Evolutionary conservation across 64 coral and sea anemone genomes (phyloP).

Genomic region (Hydrozoanthus tunicans): DNA sequence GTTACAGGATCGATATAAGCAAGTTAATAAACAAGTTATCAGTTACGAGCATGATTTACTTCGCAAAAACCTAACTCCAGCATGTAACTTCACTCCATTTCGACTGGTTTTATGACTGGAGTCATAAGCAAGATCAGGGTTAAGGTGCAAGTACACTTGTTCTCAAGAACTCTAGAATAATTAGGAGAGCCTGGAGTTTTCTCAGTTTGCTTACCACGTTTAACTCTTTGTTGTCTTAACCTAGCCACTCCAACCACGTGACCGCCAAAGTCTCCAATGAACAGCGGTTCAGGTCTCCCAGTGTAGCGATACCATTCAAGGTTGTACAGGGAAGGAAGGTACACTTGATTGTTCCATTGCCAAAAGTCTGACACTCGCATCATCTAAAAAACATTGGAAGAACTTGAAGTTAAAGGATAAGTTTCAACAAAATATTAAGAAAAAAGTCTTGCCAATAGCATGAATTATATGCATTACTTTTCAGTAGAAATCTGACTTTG

Average conservation of each 20-base stretch:
- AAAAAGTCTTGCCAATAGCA: no score
- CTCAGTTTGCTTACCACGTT: neutral
- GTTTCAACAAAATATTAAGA: neutral
- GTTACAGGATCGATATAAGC: no score
- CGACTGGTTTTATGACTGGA: no score
- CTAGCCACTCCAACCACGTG: slow-evolving; percentile 41
- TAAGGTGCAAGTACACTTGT: no score
- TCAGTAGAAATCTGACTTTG: no score
- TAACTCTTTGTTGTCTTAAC: slow-evolving; percentile 28
- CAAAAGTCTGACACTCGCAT: slow-evolving; percentile 49
- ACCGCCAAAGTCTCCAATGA: slow-evolving; percentile 31
- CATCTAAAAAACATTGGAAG: neutral
- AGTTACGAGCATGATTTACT: no score
- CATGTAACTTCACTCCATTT: no score
- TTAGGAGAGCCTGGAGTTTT: no score
- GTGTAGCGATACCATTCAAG: slow-evolving; percentile 51
- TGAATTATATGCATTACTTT: no score
- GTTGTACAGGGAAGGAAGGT: slow-evolving; percentile 35
- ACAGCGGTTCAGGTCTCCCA: slow-evolving; percentile 3
- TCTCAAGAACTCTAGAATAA: neutral
- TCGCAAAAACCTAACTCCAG: no score
- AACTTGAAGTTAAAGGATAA: neutral
- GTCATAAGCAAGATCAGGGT: no score
- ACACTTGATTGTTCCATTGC: slow-evolving; percentile 36
- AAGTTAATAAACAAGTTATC: no score